phyloP scores from a whole-genome alignment of 2,888 invertebrate species.

The Acrobasis suavella region DNA sequence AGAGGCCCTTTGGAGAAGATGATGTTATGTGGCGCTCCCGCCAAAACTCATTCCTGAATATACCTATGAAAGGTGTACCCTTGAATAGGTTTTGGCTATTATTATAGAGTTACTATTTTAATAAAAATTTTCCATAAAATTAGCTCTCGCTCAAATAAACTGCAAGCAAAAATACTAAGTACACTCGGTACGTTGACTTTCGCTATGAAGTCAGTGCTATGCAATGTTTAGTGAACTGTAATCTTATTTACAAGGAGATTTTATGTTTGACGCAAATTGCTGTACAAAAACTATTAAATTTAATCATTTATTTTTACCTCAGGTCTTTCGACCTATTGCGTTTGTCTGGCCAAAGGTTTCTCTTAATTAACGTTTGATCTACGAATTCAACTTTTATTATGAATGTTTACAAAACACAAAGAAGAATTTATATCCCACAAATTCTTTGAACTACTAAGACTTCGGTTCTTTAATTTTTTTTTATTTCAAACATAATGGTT shows the following conservation, averaged over 20 bases:
- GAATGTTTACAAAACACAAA: slow-evolving; percentile 15
- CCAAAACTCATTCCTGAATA: no score
- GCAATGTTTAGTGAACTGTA: slow-evolving; percentile 9
- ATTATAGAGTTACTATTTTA: not conserved
- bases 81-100: no score
- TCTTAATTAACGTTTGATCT: slow-evolving; percentile 5
- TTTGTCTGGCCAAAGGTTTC: not conserved
- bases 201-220: not conserved
- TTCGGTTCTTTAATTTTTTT: not conserved
- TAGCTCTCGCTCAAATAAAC: not conserved
- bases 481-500: not conserved
- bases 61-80: no score
- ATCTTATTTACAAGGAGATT: slow-evolving; percentile 13
- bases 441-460: slow-evolving; percentile 10
- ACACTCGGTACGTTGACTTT: slow-evolving; percentile 8
- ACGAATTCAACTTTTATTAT: not conserved
- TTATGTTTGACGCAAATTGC: slow-evolving; percentile 10
- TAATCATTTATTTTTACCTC: not conserved
- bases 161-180: slow-evolving; percentile 1
- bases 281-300: slow-evolving; percentile 3
- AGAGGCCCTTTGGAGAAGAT: no score
- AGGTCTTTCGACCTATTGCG: not conserved
- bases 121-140: not conserved
- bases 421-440: slow-evolving; percentile 16
- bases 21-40: no score